A percentile compares a stretch with the other conserved stretches of the same genome.
These are phyloP conservation scores for Phylloscopus collybita DNA, from an alignment of 2,797 vertebrate genomes.

Conservation along the genomic window DNA sequence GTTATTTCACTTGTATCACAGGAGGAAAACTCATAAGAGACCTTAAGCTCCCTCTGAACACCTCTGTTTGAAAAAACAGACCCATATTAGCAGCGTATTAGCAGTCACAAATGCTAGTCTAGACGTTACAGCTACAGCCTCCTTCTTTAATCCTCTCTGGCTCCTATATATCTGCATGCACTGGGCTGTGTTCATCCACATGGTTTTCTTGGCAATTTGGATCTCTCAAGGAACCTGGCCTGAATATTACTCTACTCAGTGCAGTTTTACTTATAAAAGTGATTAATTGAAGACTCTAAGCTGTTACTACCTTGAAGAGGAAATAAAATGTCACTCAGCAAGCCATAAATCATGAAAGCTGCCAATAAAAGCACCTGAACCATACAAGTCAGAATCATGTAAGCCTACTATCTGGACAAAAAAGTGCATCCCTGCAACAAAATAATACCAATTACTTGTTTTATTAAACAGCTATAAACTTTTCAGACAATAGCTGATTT, in stretches of 20 bases:
- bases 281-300: constrained; percentile 38
- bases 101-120: constrained; percentile 18
- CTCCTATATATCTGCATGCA: neutral
- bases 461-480: neutral
- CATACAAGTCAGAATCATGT: neutral
- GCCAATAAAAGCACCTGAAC: neutral
- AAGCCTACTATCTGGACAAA: neutral
- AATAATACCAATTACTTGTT: neutral
- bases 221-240: neutral
- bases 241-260: constrained; percentile 3
- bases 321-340: constrained; percentile 38
- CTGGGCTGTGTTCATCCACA: neutral
- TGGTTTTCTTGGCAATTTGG: neutral
- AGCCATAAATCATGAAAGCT: neutral
- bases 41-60: constrained; percentile 39
- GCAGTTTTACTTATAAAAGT: constrained; percentile 5
- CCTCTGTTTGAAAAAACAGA: neutral
- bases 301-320: constrained; percentile 12
- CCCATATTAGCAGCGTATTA: neutral
- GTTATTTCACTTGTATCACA: neutral
- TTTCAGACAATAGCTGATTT: neutral
- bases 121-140: constrained; percentile 26
- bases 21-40: constrained; percentile 10
- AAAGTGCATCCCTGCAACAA: neutral
- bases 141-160: constrained; percentile 19